A percentile compares a stretch with the other conserved stretches of the same genome.
These are phyloP conservation scores for Lepidurus couesii DNA, from an alignment of 1,140 invertebrate genomes.

Conservation along the genomic window DNA sequence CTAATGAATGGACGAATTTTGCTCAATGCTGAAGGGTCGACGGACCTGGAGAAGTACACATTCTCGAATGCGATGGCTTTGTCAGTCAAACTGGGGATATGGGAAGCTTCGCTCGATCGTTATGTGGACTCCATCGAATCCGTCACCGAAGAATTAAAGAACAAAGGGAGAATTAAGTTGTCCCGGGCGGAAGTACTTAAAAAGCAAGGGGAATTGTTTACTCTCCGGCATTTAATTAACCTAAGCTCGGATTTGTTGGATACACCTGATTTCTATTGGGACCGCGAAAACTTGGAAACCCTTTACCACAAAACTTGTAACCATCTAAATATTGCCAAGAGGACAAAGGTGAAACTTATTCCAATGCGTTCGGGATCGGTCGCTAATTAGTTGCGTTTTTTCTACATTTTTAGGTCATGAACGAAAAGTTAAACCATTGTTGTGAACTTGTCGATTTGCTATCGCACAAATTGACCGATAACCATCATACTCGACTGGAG, in stretches of 20 bases:
- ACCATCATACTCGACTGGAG: constrained; percentile 83
- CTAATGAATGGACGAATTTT: constrained; percentile 42
- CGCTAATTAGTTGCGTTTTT: neutral
- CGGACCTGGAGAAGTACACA: constrained; percentile 63
- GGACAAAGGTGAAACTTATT: constrained; percentile 60
- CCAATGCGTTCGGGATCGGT: neutral
- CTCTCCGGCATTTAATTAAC: constrained; percentile 81
- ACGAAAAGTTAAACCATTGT: constrained; percentile 90
- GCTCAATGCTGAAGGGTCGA: constrained; percentile 40
- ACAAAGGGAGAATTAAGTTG: constrained; percentile 60
- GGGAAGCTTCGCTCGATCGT: constrained; percentile 76
- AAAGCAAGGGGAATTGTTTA: constrained; percentile 88
- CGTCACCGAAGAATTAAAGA: constrained; percentile 73
- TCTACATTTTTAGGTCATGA: constrained; percentile 67
- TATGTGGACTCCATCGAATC: constrained; percentile 76
- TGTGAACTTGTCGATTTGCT: constrained; percentile 81
- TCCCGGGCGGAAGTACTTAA: constrained; percentile 64
- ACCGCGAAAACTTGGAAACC: constrained; percentile 75
- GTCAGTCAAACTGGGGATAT: constrained; percentile 85
- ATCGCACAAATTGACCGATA: constrained; percentile 78
- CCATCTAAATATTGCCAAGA: constrained; percentile 75
- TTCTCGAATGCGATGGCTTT: constrained; percentile 86
- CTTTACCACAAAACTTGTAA: constrained; percentile 72
- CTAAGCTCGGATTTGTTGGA: constrained; percentile 88
- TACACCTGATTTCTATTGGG: constrained; percentile 96